Evolutionary conservation across 2,113 vertebrate genomes (phyloP).

Genomic region (Synodontis membranacea): DNA sequence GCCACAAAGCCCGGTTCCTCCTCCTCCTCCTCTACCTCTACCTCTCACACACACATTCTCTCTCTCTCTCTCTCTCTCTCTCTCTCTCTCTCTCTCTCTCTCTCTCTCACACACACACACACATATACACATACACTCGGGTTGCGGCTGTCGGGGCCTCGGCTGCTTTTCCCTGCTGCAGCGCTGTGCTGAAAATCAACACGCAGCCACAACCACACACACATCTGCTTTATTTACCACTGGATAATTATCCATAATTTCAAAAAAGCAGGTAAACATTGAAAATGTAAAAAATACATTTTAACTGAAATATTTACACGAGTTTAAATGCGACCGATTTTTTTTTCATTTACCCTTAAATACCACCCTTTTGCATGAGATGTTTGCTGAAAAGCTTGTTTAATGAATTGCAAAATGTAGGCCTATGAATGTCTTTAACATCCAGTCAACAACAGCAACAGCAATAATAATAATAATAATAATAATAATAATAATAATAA

Average conservation of each 20-base stretch:
- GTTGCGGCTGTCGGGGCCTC: slow-evolving; percentile 3
- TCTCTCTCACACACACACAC: neutral
- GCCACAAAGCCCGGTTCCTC: slow-evolving; percentile 3
- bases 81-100: neutral
- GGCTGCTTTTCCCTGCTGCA: slow-evolving; percentile 51
- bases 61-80: neutral
- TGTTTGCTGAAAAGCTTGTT: neutral
- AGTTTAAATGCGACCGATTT: neutral
- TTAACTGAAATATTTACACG: neutral
- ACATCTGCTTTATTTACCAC: neutral
- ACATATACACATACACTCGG: slow-evolving; percentile 4
- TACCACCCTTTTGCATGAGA: neutral
- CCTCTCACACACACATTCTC: neutral
- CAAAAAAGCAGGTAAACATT: neutral
- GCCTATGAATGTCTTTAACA: neutral
- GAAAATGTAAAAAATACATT: neutral
- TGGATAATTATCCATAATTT: slow-evolving; percentile 41
- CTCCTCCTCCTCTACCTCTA: neutral
- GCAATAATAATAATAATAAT: neutral
- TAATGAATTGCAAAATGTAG: neutral
- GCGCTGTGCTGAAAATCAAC: slow-evolving; percentile 40
- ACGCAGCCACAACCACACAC: neutral
- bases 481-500: neutral
- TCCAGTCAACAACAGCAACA: neutral
- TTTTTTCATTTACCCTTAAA: neutral